phyloP scores from a whole-genome alignment of 2,888 invertebrate genomes.

The Galeopsomyia nigrocyanea region DNA sequence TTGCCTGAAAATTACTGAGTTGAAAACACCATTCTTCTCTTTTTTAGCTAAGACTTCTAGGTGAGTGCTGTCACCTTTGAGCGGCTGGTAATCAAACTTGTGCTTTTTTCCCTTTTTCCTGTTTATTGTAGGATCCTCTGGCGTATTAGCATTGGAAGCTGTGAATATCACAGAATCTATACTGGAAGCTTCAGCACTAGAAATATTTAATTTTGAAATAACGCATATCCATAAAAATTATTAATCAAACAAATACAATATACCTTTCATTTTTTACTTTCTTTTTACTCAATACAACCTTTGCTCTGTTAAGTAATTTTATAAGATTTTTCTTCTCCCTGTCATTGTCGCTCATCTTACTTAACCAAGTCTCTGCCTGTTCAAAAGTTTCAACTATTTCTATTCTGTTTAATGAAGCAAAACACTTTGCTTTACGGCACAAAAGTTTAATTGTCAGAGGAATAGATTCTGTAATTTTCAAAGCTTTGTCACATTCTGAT shows the following conservation, averaged over 20 bases:
- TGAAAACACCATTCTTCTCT: conserved; percentile 14
- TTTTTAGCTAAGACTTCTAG: conserved; percentile 21
- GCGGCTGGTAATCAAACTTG: no score
- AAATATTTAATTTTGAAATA: background rate
- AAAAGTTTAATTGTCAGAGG: conserved; percentile 74
- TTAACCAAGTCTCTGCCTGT: conserved; percentile 40
- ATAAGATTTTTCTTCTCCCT: conserved; percentile 2
- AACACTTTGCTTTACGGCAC: conserved; percentile 73
- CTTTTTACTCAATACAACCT: conserved; percentile 6
- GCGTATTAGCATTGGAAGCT: background rate
- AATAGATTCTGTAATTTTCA: conserved; percentile 74
- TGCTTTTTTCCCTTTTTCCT: conserved; percentile 5
- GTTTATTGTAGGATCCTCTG: background rate
- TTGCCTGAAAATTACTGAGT: conserved; percentile 71
- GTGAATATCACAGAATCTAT: background rate
- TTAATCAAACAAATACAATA: background rate
- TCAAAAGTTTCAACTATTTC: conserved; percentile 47
- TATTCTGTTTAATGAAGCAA: conserved; percentile 28
- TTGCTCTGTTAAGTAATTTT: background rate
- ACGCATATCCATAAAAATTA: background rate
- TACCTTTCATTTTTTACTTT: background rate
- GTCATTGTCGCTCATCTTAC: conserved; percentile 21
- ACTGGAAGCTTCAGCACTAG: background rate
- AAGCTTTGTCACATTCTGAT: conserved; percentile 77
- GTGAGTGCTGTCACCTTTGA: conserved; percentile 13